Conservation (phyloP, 2,113 vertebrate species). For the Scalopus aquaticus region DNA sequence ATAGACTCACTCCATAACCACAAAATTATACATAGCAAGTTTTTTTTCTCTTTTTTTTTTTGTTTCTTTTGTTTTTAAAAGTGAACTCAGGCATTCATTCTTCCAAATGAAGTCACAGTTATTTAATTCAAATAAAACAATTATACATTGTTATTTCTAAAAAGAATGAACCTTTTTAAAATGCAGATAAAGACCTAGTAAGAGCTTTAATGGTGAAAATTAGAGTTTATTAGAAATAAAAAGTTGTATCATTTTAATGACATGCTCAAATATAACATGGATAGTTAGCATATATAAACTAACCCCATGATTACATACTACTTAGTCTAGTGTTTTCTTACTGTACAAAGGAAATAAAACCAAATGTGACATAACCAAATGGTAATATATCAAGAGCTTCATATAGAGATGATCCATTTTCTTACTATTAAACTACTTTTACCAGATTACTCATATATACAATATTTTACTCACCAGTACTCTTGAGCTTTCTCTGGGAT, state of each 20-base stretch:
- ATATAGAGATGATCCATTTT: constrained; percentile 37
- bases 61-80: constrained; percentile 28
- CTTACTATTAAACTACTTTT: constrained; percentile 64
- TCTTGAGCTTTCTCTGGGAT: constrained; percentile 15
- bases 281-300: constrained; percentile 45
- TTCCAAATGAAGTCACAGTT: no score
- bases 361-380: constrained; percentile 52
- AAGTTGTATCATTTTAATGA: not conserved
- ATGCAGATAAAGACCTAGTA: not conserved
- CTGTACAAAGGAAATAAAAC: constrained; percentile 35
- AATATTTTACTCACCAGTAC: not conserved
- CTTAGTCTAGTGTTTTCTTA: constrained; percentile 35
- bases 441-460: not conserved
- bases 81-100: not conserved
- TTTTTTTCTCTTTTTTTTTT: not conserved
- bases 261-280: not conserved
- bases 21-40: constrained; percentile 32
- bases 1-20: not conserved
- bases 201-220: constrained; percentile 38
- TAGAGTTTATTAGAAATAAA: constrained; percentile 16
- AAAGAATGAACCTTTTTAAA: not conserved
- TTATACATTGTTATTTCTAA: no score
- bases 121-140: no score
- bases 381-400: constrained; percentile 46
- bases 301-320: not conserved